Evolutionary conservation across 2,797 vertebrate genomes (phyloP).

Genomic region (Eleutherodactylus coqui): DNA sequence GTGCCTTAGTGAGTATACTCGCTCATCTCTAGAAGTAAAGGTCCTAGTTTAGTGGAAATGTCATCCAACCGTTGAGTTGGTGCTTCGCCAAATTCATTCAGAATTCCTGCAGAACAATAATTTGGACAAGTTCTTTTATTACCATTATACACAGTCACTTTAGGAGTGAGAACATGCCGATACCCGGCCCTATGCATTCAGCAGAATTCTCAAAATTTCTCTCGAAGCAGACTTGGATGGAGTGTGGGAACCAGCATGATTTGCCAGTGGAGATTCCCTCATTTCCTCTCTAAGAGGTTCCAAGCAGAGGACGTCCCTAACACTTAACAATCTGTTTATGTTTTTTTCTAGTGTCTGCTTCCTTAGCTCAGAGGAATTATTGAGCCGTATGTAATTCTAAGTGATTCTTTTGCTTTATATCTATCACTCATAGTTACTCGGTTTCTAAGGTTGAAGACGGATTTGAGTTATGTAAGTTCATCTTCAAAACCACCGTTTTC

Average conservation of each 20-base stretch:
- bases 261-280: slow-evolving; percentile 31
- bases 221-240: too few relatives aligned
- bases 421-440: neutral
- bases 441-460: neutral
- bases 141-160: neutral
- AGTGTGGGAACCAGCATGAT: neutral
- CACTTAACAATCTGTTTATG: slow-evolving; percentile 35
- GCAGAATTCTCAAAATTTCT: too few relatives aligned
- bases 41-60: neutral
- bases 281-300: slow-evolving; percentile 5
- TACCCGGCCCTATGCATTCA: neutral
- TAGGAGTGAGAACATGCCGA: neutral
- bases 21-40: too few relatives aligned
- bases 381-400: neutral
- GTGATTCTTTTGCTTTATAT: neutral
- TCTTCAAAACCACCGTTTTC: neutral
- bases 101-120: too few relatives aligned
- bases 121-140: neutral
- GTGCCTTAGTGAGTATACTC: too few relatives aligned
- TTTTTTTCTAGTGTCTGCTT: slow-evolving; percentile 16
- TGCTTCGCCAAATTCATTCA: neutral
- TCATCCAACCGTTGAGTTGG: neutral
- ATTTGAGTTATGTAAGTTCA: neutral
- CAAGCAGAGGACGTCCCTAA: neutral
- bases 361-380: neutral